These are phyloP conservation scores for Artibeus jamaicensis DNA, from an alignment of 2,797 vertebrate genomes.

Conservation along the genomic window DNA sequence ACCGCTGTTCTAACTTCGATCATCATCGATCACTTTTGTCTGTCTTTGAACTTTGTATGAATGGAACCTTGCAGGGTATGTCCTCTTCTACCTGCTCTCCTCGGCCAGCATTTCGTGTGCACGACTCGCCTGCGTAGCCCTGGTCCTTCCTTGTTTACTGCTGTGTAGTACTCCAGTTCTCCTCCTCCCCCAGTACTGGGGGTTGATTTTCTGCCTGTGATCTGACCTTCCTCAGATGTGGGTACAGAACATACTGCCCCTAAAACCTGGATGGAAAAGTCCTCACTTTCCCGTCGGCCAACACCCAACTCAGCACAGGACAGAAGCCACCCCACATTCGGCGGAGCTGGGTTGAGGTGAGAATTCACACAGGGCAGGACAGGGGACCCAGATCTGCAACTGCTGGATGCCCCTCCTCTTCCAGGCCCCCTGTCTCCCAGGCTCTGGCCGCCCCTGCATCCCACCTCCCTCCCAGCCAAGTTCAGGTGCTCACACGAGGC, in stretches of 20 bases:
- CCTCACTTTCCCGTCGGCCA: background rate
- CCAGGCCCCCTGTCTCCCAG: background rate
- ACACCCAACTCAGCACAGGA: background rate
- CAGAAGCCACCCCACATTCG: background rate
- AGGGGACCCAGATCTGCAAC: background rate
- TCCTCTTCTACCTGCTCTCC: background rate
- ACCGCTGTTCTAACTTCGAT: background rate
- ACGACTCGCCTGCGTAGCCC: rapidly evolving
- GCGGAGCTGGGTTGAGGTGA: background rate
- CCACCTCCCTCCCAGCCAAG: background rate
- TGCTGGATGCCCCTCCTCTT: background rate
- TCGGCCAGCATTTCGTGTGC: rapidly evolving
- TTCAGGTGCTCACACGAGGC: conserved; percentile 37
- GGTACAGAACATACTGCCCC: background rate
- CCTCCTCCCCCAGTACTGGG: background rate
- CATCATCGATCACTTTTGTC: background rate
- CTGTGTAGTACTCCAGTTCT: background rate
- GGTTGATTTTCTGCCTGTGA: background rate
- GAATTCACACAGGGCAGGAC: background rate
- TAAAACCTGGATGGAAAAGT: background rate
- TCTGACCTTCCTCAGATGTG: background rate
- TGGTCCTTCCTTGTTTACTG: background rate
- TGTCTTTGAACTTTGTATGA: background rate
- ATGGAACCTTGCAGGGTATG: rapidly evolving
- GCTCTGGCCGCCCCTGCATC: background rate